Evolutionary conservation across 2,113 vertebrate species (phyloP), one percentile per base, ranked within the genome.

Genomic region (Tragulus kanchil): DNA sequence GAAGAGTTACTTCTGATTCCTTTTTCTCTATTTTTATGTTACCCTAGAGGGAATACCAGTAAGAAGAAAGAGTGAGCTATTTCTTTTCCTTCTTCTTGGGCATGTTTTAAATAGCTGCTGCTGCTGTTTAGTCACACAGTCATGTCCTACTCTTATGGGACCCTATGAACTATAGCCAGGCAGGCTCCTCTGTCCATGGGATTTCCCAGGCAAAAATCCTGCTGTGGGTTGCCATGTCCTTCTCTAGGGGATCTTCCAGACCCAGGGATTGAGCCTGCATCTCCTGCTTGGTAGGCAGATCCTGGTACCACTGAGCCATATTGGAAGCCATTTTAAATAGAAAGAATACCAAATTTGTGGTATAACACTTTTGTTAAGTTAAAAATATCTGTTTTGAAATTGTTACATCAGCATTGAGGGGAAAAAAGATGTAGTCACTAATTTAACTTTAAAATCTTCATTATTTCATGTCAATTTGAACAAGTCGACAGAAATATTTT

Each of bases 71-170:
- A 56, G 75, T 90, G 31, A n/a, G 0, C 52, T 4, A 58, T 97
- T 62, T 83, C 1, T 8, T 81, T 64, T 93, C 48, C n/a, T 83
- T 67, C 14, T 92, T 82, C 3, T 83, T 77, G 9, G 28, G 58
- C 0, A 15, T 97, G 86, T 73, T 92, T 97, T 83, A 97, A 86
- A 28, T 67, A 48, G 31, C 8, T 42, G 67, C 67, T 69, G 67
- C 17, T 36, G 67, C 67, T 69, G 9, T 21, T 69, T 5, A 21
- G n/a, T 69, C 67, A 21, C 67, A 2, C 19, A 21, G 67, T 69
- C n/a, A 45, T 45, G 21, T 42, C 69, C 69, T 73, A 45, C 42
- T 73, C 42, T 21, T 13, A 0, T 25, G 10, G 45, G 69, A 73
- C 42, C 5, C 42, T 13, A 45, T 45, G 69, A 42, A 73, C 69